Base-by-base conservation (phyloP, 2,797 vertebrate species). In the Mastacembelus armatus region DNA sequence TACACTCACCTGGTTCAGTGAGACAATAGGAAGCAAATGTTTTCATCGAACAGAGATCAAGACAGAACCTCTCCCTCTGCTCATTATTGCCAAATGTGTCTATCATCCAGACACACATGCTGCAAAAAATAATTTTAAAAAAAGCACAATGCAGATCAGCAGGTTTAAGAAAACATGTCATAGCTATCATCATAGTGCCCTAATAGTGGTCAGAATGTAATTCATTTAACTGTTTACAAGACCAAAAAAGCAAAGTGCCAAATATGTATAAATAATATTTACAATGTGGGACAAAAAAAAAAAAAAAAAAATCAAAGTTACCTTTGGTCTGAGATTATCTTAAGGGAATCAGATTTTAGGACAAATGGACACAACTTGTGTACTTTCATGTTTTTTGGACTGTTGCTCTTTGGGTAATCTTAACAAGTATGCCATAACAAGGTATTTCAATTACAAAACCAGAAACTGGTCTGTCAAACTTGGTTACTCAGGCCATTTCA, bases 51-150 rank as follows among this genome's bases (percentile, higher is more conserved):
- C 97, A 99, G 32, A 99, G 95, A 0, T 94, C 88, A 0, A 97
- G 97, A 81, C 97, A 99, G 82, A 94, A 96, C 81, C 22, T 94
- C 75, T 73, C 93, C 68, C 96, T 94, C 91, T 96, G 96, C 40
- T 96, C 94, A 8, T 92, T 77, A 0, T 70, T 96, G 44, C 97
- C 98, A 71, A 97, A 99, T 5, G 92, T 94, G 88, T 99, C 97
- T 0, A 99, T 97, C 94, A 99, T 98, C 98, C 97, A 99, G 71
- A 78, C 94, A 62, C 97, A 98, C 97, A 99, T 99, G 88, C 98
- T 99, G 91, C 71, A 83, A 66, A 75, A 16, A 65, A 26, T 69
- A 4, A 43, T 67, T n/a, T n/a, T n/a, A n/a, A n/a, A n/a, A n/a
- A n/a, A n/a, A n/a, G 32, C 5, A 48, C 0, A 57, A 15, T 16